phyloP scores from a whole-genome alignment of 2,113 vertebrate genomes.

The Elaphurus davidianus region DNA sequence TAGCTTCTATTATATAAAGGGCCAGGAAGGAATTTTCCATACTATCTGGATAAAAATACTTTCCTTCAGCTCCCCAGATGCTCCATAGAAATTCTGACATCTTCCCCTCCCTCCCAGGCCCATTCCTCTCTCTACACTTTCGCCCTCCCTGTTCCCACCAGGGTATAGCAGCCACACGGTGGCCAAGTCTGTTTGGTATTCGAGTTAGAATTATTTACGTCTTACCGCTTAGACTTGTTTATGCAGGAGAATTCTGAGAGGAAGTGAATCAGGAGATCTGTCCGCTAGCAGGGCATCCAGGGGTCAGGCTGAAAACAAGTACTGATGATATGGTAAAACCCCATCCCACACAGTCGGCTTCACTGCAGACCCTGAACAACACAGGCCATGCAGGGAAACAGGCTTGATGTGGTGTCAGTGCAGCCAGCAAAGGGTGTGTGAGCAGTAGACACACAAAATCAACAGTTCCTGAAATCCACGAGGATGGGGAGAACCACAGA shows the following conservation, averaged over 20 bases:
- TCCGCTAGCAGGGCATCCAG: conserved; percentile 26
- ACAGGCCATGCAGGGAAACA: background rate
- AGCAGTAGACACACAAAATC: background rate
- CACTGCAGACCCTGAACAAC: background rate
- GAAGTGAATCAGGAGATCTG: conserved; percentile 45
- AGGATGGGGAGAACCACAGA: background rate
- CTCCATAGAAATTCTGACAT: conserved; percentile 14
- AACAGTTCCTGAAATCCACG: background rate
- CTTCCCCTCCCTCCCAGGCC: background rate
- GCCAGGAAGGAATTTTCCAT: conserved; percentile 41
- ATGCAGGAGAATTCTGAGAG: conserved; percentile 29
- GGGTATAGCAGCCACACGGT: background rate
- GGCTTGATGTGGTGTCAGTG: background rate
- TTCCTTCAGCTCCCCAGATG: conserved; percentile 22
- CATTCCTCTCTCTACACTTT: background rate
- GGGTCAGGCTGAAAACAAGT: conserved; percentile 45
- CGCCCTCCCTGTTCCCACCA: background rate
- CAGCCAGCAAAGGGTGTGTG: background rate
- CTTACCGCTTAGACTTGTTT: conserved; percentile 43
- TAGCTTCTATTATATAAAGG: conserved; percentile 41
- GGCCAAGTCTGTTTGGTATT: conserved; percentile 60
- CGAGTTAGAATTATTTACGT: conserved; percentile 64
- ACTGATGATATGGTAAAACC: background rate
- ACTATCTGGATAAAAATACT: conserved; percentile 29
- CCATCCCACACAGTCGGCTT: background rate